A percentile compares a stretch with the other conserved stretches of the same genome.
These are phyloP conservation scores for Saccostrea glomerata DNA, from an alignment of 1,140 invertebrate species.

Conservation along the genomic window DNA sequence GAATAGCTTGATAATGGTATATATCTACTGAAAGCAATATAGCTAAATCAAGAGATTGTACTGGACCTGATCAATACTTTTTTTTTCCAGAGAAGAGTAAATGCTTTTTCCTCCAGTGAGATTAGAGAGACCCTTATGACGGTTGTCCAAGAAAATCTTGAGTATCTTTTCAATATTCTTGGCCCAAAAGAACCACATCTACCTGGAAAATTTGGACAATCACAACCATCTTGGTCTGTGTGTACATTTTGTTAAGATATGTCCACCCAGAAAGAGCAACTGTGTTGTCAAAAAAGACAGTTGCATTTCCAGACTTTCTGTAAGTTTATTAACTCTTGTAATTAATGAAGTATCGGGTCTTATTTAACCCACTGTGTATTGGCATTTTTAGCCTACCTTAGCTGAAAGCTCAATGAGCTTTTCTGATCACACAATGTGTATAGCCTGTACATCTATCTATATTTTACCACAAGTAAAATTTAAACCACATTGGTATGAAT, in stretches of 20 bases:
- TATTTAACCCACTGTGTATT: neutral
- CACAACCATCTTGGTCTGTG: neutral
- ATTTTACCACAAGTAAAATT: neutral
- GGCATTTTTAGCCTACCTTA: no score
- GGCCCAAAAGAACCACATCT: neutral
- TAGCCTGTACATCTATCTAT: neutral
- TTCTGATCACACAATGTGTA: neutral
- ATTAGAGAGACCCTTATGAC: neutral
- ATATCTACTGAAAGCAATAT: no score
- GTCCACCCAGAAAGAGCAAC: constrained; percentile 38
- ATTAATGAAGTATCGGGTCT: neutral
- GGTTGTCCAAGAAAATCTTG: neutral
- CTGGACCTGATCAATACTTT: neutral
- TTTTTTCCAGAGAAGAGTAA: neutral
- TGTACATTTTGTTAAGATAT: constrained; percentile 18
- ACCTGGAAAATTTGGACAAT: neutral
- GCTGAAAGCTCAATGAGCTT: no score
- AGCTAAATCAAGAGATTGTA: no score
- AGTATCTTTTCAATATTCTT: neutral
- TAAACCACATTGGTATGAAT: no score
- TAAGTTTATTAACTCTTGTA: neutral
- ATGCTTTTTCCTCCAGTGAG: neutral
- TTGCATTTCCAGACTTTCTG: constrained; percentile 42
- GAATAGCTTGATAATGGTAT: no score
- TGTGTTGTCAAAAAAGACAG: constrained; percentile 38